Evolutionary conservation across 2,888 invertebrate genomes (phyloP), one percentile per base, ranked within the genome.

Genomic region (Heliconius ismenius): DNA sequence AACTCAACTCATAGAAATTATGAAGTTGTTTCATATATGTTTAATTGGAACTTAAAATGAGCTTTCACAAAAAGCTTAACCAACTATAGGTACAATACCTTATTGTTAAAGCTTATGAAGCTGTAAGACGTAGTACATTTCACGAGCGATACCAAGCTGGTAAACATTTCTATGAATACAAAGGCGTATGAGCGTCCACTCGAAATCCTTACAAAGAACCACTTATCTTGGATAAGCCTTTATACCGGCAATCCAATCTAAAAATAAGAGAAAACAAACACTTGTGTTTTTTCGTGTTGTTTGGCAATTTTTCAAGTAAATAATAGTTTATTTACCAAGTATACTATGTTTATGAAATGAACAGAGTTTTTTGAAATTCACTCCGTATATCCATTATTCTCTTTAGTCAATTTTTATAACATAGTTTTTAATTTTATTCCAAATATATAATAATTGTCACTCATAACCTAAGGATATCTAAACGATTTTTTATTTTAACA

Each of bases 191-290:
- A 72, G 39, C 76, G 74, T 74, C 76, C 76, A 67, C 72, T 78
- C 74, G 74, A 78, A 54, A 78, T 70, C 65, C 76, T 67, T 63
- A 76, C 78, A 78, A 78, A 76, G 72, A 64, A 72, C 76, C 74
- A 74, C 76, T 78, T 76, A 78, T 76, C 72, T 74, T 39, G 62
- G 62, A 70, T 74, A 70, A 76, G 72, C 74, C 43, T 69, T 65
- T 70, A 75, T 75, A 75, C 70, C 70, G 24, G 58, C 70, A 58
- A 70, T 60, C 62, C 39, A 75, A 75, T 43, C 32, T 75, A 49
- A 67, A 65, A 74, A 58, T 67, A 58, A 36, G 36, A 63, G 54
- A n/a, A 69, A 32, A 68, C 39, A 58, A 28, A 75, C 36, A 62
- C 60, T 39, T 36, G 36, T 21, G 4, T 32, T 4, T 74, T 28